Evolutionary conservation across 35 echinoderm and acorn worm genomes (phyloP).

Genomic region (Hemicentrotus pulcherrimus): DNA sequence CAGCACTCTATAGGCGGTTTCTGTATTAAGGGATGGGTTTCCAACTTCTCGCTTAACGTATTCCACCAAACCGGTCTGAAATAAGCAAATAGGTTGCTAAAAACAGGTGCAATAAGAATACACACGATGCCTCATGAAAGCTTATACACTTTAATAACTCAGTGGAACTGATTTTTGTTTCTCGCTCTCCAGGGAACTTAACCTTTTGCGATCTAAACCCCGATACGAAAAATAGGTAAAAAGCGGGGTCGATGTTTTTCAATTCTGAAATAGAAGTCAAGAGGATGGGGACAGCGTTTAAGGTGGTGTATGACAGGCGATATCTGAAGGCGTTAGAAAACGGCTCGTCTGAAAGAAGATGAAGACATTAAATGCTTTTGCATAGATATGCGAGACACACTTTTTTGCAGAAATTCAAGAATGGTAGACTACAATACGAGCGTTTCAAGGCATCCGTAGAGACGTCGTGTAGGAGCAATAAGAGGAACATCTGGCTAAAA

Average conservation of each 20-base stretch:
- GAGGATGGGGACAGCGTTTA: background rate
- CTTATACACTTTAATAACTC: background rate
- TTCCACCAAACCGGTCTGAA: background rate
- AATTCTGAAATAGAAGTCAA: slow-evolving; percentile 4
- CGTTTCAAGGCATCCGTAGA: background rate
- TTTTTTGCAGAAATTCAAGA: background rate
- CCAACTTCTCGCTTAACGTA: background rate
- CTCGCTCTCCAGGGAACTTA: background rate
- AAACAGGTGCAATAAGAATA: background rate
- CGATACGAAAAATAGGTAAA: background rate
- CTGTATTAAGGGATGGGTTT: no score
- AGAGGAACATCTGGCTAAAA: background rate
- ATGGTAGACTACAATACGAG: background rate
- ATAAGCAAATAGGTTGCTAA: background rate
- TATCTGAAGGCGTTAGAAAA: background rate
- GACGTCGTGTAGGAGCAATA: background rate
- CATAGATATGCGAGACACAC: background rate
- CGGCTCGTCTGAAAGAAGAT: background rate
- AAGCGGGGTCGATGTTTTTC: background rate
- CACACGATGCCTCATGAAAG: background rate
- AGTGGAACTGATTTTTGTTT: background rate
- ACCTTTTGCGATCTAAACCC: background rate
- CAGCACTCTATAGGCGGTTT: no score
- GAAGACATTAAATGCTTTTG: background rate
- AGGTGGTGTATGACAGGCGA: background rate